Evolutionary conservation across 2,113 vertebrate species (phyloP), one percentile per base, ranked within the genome.

Genomic region (mouse (Mus musculus)): DNA sequence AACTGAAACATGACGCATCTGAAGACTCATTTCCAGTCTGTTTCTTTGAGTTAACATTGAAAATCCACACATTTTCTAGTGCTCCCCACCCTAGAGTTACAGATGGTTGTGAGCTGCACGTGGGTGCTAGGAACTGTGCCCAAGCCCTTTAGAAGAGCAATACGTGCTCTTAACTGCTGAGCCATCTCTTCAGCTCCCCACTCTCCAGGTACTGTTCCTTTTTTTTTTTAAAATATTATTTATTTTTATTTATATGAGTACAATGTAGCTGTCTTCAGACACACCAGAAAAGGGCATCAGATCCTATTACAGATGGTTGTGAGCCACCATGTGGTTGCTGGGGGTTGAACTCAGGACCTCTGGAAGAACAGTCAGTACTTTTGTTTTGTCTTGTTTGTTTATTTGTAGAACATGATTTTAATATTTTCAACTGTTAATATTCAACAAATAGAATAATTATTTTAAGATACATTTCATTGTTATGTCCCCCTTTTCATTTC

Each of bases 41-140:
- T 82, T 97, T 91, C 30, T 80, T 59, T 95, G 28, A 69, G 49
- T 80, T 93, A 42, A 65, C 33, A 88, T 59, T 39, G 42, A 87
- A 91, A 94, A 95, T 78, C 3, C 28, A 95, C 49, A 14, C 24
- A 54, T 49, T 87, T 67, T 88, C 54, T 65, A 63, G 56, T 90
- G 13, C 71, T 61, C 78, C 56, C n/a, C 11, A 42, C 36, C n/a
- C n/a, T 26, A 63, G 81, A 42, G 81, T 63, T 42, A 17, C 22
- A 28, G 80, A 28, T 30, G 59, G 24, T 42, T 63, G 24, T 30
- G 39, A 46, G 24, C 24, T 84, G n/a, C n/a, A 42, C 1, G 13
- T 84, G 26, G 81, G 80, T 39, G n/a, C 78, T 61, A 36, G 56
- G 54, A 61, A 39, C 54, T 61, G 22, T 61, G n/a, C 22, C 20